These are phyloP conservation scores for Acrocephalus kingi DNA, from an alignment of 2,113 vertebrate genomes.

Conservation along the genomic window DNA sequence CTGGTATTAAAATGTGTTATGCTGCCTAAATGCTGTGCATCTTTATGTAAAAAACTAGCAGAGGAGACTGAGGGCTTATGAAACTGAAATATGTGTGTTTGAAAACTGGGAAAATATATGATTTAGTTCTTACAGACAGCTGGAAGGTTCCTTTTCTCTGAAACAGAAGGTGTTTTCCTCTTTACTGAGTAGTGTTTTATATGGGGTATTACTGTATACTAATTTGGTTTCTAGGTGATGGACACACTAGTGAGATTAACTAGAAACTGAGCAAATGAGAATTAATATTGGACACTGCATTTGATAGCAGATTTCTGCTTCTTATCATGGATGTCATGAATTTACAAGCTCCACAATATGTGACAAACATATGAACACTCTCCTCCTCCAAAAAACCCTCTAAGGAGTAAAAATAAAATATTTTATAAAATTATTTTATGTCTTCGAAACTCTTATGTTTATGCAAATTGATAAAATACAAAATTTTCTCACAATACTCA, in stretches of 20 bases:
- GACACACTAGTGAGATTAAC: not conserved
- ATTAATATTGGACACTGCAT: not conserved
- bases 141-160: not conserved
- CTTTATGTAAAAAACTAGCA: not conserved
- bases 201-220: not conserved
- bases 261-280: not conserved
- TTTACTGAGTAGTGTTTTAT: not conserved
- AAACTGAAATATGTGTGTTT: not conserved
- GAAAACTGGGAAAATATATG: not conserved
- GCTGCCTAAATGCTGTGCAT: not conserved
- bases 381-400: not conserved
- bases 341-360: not conserved
- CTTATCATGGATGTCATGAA: not conserved
- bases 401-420: not conserved
- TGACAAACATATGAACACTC: not conserved
- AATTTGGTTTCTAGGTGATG: not conserved
- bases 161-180: not conserved
- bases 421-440: not conserved
- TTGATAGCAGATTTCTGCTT: conserved; percentile 6
- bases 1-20: not conserved
- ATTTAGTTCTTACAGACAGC: not conserved
- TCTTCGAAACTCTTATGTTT: not conserved
- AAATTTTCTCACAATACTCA: not conserved
- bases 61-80: not conserved
- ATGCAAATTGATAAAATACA: not conserved